Evolutionary conservation across 2,888 invertebrate species (phyloP), one percentile per base, ranked within the genome.

Genomic region (Microctonus hyperodae): DNA sequence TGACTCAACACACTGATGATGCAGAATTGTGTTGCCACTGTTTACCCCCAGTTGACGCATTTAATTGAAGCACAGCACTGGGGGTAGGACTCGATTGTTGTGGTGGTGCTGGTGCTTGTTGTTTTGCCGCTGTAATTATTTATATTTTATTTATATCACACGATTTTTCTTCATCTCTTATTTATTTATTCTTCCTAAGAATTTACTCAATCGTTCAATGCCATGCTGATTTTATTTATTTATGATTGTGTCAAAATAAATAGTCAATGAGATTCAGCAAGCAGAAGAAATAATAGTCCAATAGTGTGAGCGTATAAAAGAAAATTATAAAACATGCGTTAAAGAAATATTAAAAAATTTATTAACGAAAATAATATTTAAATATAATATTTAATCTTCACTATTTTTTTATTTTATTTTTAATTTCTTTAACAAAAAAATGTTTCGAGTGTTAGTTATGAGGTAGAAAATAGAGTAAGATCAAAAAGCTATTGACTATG

Each of bases 61-160:
- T 80, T 72, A 77, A 74, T 67, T 77, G 76, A 73, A 79, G 78
- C 78, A 80, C 77, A 68, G 80, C 72, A 72, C 77, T 78, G 60
- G 81, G 75, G 66, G 76, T 77, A 65, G 81, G 79, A 70, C 79
- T 77, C 40, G 81, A 73, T 71, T 79, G 80, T 59, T 75, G 72
- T 60, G 83, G 83, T 69, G 83, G 83, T 69, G 79, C 80, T 64
- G 83, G 83, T 68, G 83, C 83, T 74, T 83, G 83, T 75, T 83
- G 83, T 72, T 83, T 83, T 61, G 83, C 81, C 70, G 80, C 83
- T 82, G 81, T 68, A 82, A 81, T 80, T 37, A 51, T 50, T 57
- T 11, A 13, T 31, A 57, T 33, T 33, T 23, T 33, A 28, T 31
- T 44, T n/a, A 44, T 58, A 66, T 72, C 60, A 40, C 71, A 74